Conservation (phyloP, 1,140 invertebrate genomes). For the Diploscapter pachys region DNA sequence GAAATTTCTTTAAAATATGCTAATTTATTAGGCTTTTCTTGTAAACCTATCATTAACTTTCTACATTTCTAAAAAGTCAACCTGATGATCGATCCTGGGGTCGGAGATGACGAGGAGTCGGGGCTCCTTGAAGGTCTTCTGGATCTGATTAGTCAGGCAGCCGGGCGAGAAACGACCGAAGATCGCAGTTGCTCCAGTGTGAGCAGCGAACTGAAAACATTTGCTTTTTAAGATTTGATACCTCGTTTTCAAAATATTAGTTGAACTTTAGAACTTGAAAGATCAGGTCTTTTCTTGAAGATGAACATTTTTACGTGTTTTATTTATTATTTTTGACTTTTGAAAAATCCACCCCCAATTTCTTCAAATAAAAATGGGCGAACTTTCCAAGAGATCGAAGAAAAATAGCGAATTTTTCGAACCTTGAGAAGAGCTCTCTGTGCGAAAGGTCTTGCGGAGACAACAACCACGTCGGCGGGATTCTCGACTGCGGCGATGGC, state of each 20-base stretch:
- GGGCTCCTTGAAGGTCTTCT: conserved; percentile 88
- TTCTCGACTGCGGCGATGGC: conserved; percentile 97
- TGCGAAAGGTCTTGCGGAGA: conserved; percentile 88
- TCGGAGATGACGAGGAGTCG: conserved; percentile 92
- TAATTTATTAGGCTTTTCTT: too few species aligned
- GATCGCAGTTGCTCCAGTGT: conserved; percentile 94
- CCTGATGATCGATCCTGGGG: conserved; percentile 83
- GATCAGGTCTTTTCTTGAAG: too few species aligned
- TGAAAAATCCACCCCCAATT: too few species aligned
- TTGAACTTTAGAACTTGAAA: too few species aligned
- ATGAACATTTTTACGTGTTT: too few species aligned
- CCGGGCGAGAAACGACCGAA: conserved; percentile 98
- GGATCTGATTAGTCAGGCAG: conserved; percentile 63
- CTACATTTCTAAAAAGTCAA: background rate
- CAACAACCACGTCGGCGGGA: conserved; percentile 90
- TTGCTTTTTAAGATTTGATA: too few species aligned
- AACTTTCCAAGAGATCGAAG: too few species aligned
- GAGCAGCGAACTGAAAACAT: conserved; percentile 74
- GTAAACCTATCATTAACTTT: background rate
- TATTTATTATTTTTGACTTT: too few species aligned
- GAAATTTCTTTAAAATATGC: too few species aligned
- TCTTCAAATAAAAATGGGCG: too few species aligned
- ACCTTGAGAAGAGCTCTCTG: conserved; percentile 90
- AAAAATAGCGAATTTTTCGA: too few species aligned
- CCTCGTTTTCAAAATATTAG: too few species aligned